Percentiles rank a stretch among this genome's conserved stretches.
Evolutionary conservation across 2,888 invertebrate genomes (phyloP).

Genomic region (Drosophila koepferae): DNA sequence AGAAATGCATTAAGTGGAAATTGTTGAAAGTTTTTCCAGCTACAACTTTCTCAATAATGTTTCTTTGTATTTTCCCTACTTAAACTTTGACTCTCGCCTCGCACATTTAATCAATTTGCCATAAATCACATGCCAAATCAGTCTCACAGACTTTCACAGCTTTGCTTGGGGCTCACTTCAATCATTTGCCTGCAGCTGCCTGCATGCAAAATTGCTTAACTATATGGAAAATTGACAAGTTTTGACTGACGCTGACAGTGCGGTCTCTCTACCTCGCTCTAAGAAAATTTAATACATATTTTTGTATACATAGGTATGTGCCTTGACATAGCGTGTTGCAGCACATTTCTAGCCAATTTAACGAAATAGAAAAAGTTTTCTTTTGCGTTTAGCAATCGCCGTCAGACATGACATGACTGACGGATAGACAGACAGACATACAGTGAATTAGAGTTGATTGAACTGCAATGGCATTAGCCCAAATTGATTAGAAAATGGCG

Average conservation of each 20-base stretch:
- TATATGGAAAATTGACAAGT: conserved; percentile 79
- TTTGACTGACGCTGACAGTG: conserved; percentile 69
- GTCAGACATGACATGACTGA: conserved; percentile 52
- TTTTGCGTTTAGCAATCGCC: conserved; percentile 34
- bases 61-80: background rate
- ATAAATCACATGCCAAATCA: conserved; percentile 58
- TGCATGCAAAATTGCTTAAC: conserved; percentile 73
- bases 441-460: conserved; percentile 57
- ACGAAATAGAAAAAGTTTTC: conserved; percentile 72
- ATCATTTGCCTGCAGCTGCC: conserved; percentile 20
- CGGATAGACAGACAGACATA: background rate
- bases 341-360: conserved; percentile 71
- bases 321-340: conserved; percentile 60
- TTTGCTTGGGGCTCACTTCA: conserved; percentile 5
- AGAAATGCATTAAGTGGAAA: background rate
- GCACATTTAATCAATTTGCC: conserved; percentile 67
- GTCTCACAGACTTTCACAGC: conserved; percentile 14
- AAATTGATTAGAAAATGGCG: conserved; percentile 71
- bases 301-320: conserved; percentile 38
- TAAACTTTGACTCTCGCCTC: background rate
- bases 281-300: conserved; percentile 61
- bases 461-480: conserved; percentile 45
- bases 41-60: background rate
- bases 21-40: background rate
- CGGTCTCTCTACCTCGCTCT: conserved; percentile 40